Evolutionary conservation across 2,797 vertebrate genomes (phyloP).

Genomic region (Chaenodraco wilsoni): DNA sequence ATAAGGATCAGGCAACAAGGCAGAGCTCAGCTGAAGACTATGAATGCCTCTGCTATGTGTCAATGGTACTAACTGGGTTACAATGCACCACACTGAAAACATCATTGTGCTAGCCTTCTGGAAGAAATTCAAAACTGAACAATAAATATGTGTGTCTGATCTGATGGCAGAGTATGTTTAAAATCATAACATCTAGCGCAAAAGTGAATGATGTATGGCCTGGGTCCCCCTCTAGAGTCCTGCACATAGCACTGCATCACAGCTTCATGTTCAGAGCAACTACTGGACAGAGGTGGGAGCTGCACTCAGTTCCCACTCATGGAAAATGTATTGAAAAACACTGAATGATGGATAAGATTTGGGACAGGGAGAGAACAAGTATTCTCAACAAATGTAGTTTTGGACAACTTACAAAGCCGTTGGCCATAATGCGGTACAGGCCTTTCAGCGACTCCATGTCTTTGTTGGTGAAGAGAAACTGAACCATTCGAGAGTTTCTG

Average conservation of each 20-base stretch:
- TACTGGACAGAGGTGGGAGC: slow-evolving; percentile 41
- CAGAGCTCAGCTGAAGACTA: slow-evolving; percentile 46
- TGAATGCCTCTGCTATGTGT: slow-evolving; percentile 41
- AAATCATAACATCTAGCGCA: slow-evolving; percentile 12
- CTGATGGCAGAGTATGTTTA: slow-evolving; percentile 32
- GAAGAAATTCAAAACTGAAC: slow-evolving; percentile 33
- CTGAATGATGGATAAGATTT: slow-evolving; percentile 13
- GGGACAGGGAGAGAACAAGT: not conserved
- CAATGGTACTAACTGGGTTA: slow-evolving; percentile 39
- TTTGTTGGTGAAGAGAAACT: slow-evolving; percentile 93
- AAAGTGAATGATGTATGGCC: slow-evolving; percentile 18
- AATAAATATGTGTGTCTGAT: slow-evolving; percentile 25
- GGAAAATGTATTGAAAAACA: slow-evolving; percentile 21
- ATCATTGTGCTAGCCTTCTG: slow-evolving; percentile 10
- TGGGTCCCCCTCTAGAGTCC: slow-evolving; percentile 58
- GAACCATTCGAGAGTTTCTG: slow-evolving; percentile 95
- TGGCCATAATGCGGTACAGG: slow-evolving; percentile 94
- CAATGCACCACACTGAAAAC: slow-evolving; percentile 32
- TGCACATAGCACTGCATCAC: slow-evolving; percentile 40
- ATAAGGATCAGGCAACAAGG: slow-evolving; percentile 34
- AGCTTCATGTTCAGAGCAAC: slow-evolving; percentile 25
- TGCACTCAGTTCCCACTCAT: slow-evolving; percentile 26
- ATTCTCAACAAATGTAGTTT: not conserved
- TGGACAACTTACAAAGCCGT: slow-evolving; percentile 89
- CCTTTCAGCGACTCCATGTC: slow-evolving; percentile 94